These are phyloP conservation scores for Entomobrya proxima DNA, from an alignment of 2,888 invertebrate genomes.

Conservation along the genomic window DNA sequence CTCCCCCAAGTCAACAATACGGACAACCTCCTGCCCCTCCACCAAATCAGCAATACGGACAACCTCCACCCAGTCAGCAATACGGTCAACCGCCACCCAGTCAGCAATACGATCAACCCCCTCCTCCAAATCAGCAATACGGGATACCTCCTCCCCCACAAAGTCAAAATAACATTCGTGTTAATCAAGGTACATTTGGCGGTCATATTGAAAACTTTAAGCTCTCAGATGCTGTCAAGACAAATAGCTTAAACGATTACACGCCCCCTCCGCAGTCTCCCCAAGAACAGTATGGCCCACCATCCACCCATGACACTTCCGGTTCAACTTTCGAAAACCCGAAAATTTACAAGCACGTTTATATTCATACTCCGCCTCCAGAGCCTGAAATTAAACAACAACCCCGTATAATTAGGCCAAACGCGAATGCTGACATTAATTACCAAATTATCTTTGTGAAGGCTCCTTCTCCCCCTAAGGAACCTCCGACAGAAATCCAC, in stretches of 20 bases:
- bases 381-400: constrained; percentile 79
- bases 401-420: constrained; percentile 77
- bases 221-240: constrained; percentile 13
- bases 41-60: constrained; percentile 33
- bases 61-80: constrained; percentile 30
- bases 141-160: constrained; percentile 5
- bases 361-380: constrained; percentile 93
- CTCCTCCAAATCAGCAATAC: background rate
- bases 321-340: background rate
- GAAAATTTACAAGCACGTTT: constrained; percentile 87
- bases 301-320: background rate
- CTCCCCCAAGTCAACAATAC: background rate
- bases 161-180: constrained; percentile 5
- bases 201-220: constrained; percentile 47
- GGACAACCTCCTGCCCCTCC: background rate
- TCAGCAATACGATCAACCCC: constrained; percentile 19
- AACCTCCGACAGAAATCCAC: constrained; percentile 82
- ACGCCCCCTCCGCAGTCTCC: background rate
- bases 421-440: constrained; percentile 83
- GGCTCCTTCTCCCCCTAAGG: constrained; percentile 83
- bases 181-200: constrained; percentile 39
- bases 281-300: background rate
- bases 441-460: constrained; percentile 92
- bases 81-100: background rate
- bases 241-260: background rate